Percentiles rank a stretch among this genome's conserved stretches.
phyloP scores from a whole-genome alignment of 2,888 invertebrate genomes.

The Congeria kusceri region DNA sequence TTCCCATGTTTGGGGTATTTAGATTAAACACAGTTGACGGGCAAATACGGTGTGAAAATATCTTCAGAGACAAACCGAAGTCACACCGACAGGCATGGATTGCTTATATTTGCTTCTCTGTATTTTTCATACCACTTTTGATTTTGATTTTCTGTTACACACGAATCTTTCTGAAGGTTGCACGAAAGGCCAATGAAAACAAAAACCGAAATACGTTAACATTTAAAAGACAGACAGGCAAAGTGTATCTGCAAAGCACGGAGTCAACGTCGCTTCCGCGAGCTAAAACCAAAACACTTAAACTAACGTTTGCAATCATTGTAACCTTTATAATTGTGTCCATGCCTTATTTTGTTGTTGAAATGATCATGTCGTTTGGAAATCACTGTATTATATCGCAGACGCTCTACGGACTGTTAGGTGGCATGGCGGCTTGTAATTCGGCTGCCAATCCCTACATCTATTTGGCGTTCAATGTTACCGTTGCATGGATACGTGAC shows the following conservation, averaged over 20 bases:
- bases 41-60: slow-evolving; percentile 79
- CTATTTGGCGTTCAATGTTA: slow-evolving; percentile 83
- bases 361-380: slow-evolving; percentile 83
- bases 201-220: slow-evolving; percentile 45
- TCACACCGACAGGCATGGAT: slow-evolving; percentile 78
- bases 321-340: slow-evolving; percentile 79
- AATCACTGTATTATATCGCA: slow-evolving; percentile 71
- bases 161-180: slow-evolving; percentile 83
- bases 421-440: slow-evolving; percentile 83
- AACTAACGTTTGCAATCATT: slow-evolving; percentile 84
- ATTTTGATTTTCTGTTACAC: slow-evolving; percentile 81
- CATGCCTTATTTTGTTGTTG: slow-evolving; percentile 82
- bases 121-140: slow-evolving; percentile 81
- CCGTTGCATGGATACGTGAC: slow-evolving; percentile 54
- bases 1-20: slow-evolving; percentile 82
- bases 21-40: slow-evolving; percentile 64
- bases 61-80: slow-evolving; percentile 75
- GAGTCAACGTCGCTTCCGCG: slow-evolving; percentile 61
- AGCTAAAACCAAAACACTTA: slow-evolving; percentile 85
- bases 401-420: slow-evolving; percentile 76
- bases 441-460: slow-evolving; percentile 84
- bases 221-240: slow-evolving; percentile 72
- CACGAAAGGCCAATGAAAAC: slow-evolving; percentile 77
- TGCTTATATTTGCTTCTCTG: slow-evolving; percentile 76
- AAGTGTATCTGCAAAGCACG: slow-evolving; percentile 82